Evolutionary conservation across 2,113 vertebrate genomes (phyloP), one percentile per base, ranked within the genome.

Genomic region (Trochalopteron elliotii): DNA sequence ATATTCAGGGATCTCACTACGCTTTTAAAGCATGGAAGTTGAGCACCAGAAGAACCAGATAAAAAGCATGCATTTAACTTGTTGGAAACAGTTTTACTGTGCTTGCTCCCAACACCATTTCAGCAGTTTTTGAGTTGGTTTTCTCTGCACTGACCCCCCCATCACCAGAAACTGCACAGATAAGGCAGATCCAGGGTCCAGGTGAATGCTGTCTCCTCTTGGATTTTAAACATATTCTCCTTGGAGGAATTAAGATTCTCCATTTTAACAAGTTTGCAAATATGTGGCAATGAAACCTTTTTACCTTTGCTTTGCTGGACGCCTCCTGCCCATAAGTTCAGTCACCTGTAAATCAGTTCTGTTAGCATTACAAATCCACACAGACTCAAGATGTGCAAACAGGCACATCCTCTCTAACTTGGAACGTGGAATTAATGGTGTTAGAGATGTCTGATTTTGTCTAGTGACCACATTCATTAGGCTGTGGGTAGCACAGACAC

Each of bases 1-100:
- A 95, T 59, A 77, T 80, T 93, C 90, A 64, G 81, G 83, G 74
- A 86, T 83, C 49, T 95, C 83, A 87, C 80, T 75, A 89, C 1
- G 11, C 42, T 93, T 94, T 22, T 84, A 49, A 90, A 89, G 55
- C 23, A 57, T 11, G 17, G 28, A 75, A 65, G 49, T 5, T 87
- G 65, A 89, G 28, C 30, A 53, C 33, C 37, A 53, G 69, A 52
- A 56, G 25, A 92, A 88, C 4, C n/a, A 25, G 59, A 60, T 37
- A 27, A 90, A 74, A 67, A 76, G 4, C 22, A 31, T 18, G 5
- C 22, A 37, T 59, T 76, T 70, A 60, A 63, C 14, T 52, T 74
- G 19, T 1, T 90, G 63, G 56, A 81, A 92, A 42, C 8, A 70
- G 20, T 7, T 69, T 40, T 27, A 8, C 15, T 20, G 21, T 35